Evolutionary conservation across 2,888 invertebrate species (phyloP), one percentile per base, ranked within the genome.

Genomic region (Merodon equestris): DNA sequence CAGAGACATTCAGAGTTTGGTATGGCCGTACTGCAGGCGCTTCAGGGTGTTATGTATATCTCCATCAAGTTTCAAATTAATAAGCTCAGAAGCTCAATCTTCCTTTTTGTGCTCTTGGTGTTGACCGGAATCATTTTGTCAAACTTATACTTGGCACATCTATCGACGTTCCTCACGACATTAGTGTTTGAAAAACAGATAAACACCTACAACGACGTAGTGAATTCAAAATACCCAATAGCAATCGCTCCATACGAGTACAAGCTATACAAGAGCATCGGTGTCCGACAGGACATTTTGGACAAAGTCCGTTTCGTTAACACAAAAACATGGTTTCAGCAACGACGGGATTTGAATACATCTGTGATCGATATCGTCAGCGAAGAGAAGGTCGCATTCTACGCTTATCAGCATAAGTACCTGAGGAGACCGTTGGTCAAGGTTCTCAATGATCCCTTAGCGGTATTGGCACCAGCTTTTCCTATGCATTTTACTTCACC

Each of bases 91-190:
- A 27, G 3, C 27, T 48, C 48, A 13, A 17, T 18, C 14, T 9
- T 66, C 9, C 5, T 81, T 7, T 66, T 57, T 17, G 7, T 54
- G 1, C 15, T 70, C 13, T 72, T 86, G 2, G 85, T 83, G 19
- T 27, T 85, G 9, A 63, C 84, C 58, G 87, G 86, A 0, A 77
- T 86, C 1, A 74, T 84, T 18, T 68, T 70, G 0, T 84, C 86
- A 38, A 86, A 84, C 40, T 81, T 86, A 84, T 87, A 84, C 51
- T 71, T 84, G 13, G 83, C 85, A 0, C 85, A 85, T 44, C 83
- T 87, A 83, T 73, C 87, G 18, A 87, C 87, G 58, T 87, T 83
- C 64, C 75, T 86, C 2, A 83, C 85, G 1, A 77, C 83, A 0
- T 74, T 83, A 0, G 84, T 83, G 1, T 45, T 67, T 0, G 81